phyloP scores from a whole-genome alignment of 2,888 invertebrate species.

The Euplagia quadripunctaria region DNA sequence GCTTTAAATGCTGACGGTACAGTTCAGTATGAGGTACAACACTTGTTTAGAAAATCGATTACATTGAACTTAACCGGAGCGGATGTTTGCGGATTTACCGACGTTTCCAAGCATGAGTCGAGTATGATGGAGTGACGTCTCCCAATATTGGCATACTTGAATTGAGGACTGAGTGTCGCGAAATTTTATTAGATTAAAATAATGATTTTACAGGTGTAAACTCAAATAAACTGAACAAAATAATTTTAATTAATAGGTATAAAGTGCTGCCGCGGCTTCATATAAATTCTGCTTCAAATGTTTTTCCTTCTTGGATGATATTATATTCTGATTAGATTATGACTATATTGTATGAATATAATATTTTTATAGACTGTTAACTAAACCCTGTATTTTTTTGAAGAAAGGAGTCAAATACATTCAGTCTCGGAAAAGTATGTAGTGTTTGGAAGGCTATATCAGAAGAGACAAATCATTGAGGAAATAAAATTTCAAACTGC shows the following conservation, averaged over 20 bases:
- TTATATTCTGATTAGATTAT: too few species aligned
- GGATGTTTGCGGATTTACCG: constrained; percentile 11
- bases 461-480: too few species aligned
- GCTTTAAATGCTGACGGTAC: constrained; percentile 2
- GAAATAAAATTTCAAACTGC: too few species aligned
- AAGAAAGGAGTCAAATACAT: too few species aligned
- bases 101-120: constrained; percentile 9
- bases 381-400: too few species aligned
- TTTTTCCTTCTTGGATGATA: too few species aligned
- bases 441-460: too few species aligned
- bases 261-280: neutral
- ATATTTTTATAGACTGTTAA: too few species aligned
- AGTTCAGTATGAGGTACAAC: neutral
- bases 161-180: neutral
- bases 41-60: constrained; percentile 12
- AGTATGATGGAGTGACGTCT: constrained; percentile 4
- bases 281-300: too few species aligned
- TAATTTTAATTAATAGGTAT: neutral
- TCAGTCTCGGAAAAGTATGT: too few species aligned
- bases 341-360: too few species aligned
- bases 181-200: constrained; percentile 1
- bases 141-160: neutral
- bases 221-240: neutral
- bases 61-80: constrained; percentile 8
- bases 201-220: neutral